Conservation (phyloP, 37 sponge, comb jelly and placozoan genomes). For the Aplysina aerophoba region DNA sequence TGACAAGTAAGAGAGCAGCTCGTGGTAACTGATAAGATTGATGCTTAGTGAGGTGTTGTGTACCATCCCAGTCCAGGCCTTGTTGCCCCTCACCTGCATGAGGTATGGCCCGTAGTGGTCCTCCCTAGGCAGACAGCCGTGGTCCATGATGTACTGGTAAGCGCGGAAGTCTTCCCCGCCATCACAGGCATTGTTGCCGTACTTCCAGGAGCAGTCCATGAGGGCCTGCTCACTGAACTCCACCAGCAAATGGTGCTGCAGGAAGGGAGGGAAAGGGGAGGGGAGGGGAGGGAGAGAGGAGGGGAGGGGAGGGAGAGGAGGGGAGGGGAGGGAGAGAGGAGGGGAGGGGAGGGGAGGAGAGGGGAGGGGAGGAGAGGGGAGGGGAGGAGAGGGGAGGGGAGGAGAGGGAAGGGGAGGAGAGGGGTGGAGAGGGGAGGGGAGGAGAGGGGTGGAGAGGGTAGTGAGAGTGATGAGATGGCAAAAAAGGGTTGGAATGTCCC, state of each 20-base stretch:
- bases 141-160: conserved; percentile 89
- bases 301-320: background rate
- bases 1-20: too few species aligned
- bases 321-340: too few species aligned
- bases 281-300: background rate
- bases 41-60: background rate
- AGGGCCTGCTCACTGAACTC: conserved; percentile 80
- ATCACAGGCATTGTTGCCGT: conserved; percentile 98
- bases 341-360: background rate
- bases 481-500: background rate
- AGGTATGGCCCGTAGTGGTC: conserved; percentile 82
- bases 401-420: too few species aligned
- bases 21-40: too few species aligned
- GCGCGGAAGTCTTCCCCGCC: conserved; percentile 96
- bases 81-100: conserved; percentile 69
- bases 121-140: conserved; percentile 86
- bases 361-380: background rate
- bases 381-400: background rate
- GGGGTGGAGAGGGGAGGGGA: background rate
- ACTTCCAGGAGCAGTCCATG: conserved; percentile 96
- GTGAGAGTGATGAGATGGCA: too few species aligned
- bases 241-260: conserved; percentile 25
- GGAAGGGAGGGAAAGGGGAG: background rate
- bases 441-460: background rate
- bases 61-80: background rate